phyloP scores from a whole-genome alignment of 1,140 invertebrate species.

The Ceratina australensis region DNA sequence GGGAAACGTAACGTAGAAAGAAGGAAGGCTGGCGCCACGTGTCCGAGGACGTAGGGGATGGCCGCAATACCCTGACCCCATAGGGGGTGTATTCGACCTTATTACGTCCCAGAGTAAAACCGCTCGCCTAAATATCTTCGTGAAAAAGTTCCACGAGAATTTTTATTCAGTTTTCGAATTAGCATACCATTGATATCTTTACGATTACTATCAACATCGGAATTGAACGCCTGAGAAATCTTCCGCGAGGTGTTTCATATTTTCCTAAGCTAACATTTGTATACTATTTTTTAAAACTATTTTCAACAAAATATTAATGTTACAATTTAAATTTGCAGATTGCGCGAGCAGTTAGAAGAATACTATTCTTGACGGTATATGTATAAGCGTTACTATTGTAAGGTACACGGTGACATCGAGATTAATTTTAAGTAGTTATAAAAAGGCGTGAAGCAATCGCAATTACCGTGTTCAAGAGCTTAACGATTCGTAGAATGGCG shows the following conservation, averaged over 20 bases:
- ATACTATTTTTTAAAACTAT: background rate
- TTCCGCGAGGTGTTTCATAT: background rate
- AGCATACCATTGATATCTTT: background rate
- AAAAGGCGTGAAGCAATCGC: background rate
- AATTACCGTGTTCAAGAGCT: background rate
- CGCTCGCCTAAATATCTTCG: background rate
- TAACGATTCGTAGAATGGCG: background rate
- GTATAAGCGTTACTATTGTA: too few relatives aligned
- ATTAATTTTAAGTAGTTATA: background rate
- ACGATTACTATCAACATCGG: background rate
- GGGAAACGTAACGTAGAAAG: slow-evolving; percentile 12
- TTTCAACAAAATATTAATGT: background rate
- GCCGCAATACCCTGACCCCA: slow-evolving; percentile 11
- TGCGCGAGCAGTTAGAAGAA: too few relatives aligned
- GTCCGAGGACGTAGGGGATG: slow-evolving; percentile 18
- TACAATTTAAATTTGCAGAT: too few relatives aligned
- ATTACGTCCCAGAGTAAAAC: background rate
- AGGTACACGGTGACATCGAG: background rate
- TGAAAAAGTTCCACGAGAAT: too few relatives aligned
- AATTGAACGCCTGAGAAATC: background rate
- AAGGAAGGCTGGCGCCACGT: slow-evolving; percentile 32
- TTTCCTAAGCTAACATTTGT: background rate
- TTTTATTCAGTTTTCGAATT: background rate
- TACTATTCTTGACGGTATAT: too few relatives aligned
- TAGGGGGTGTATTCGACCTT: slow-evolving; percentile 3